Conservation (phyloP, 2,797 vertebrate genomes). For the Cryptoprocta ferox region DNA sequence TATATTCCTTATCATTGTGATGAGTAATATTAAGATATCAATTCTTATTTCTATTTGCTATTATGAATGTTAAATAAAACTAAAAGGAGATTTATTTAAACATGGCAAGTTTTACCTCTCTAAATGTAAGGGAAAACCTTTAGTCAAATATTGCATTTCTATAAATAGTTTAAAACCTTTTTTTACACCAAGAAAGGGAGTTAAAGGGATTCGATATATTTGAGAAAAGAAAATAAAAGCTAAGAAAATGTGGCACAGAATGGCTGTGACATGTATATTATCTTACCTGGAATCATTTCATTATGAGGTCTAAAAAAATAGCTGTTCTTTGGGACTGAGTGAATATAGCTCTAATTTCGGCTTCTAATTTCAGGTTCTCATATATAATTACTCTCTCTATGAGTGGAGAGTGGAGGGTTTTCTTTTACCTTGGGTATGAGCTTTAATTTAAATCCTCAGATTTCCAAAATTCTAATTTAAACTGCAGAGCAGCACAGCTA, state of each 20-base stretch:
- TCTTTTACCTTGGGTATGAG: constrained; percentile 76
- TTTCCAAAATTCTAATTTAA: constrained; percentile 82
- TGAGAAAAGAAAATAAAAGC: constrained; percentile 60
- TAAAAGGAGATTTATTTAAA: constrained; percentile 25
- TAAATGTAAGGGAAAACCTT: not conserved
- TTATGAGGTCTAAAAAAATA: constrained; percentile 75
- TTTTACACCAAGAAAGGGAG: constrained; percentile 60
- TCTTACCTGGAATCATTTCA: constrained; percentile 82
- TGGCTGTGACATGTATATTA: constrained; percentile 67
- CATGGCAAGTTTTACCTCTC: not conserved
- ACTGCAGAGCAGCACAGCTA: constrained; percentile 71
- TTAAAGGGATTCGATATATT: constrained; percentile 61
- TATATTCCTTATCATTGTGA: not conserved
- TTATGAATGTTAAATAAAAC: constrained; percentile 16
- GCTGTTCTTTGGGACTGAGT: constrained; percentile 67
- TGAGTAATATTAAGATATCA: not conserved
- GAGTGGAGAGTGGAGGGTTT: constrained; percentile 69
- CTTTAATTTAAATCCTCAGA: constrained; percentile 80
- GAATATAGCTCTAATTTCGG: constrained; percentile 80
- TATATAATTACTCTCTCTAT: constrained; percentile 78
- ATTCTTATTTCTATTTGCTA: constrained; percentile 13
- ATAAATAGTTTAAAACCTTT: constrained; percentile 70
- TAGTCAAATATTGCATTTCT: constrained; percentile 53
- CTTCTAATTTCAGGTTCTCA: constrained; percentile 79
- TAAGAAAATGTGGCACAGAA: constrained; percentile 19